Evolutionary conservation across 2,888 invertebrate species (phyloP), one percentile per base, ranked within the genome.

Genomic region (Microplitis deprimator): DNA sequence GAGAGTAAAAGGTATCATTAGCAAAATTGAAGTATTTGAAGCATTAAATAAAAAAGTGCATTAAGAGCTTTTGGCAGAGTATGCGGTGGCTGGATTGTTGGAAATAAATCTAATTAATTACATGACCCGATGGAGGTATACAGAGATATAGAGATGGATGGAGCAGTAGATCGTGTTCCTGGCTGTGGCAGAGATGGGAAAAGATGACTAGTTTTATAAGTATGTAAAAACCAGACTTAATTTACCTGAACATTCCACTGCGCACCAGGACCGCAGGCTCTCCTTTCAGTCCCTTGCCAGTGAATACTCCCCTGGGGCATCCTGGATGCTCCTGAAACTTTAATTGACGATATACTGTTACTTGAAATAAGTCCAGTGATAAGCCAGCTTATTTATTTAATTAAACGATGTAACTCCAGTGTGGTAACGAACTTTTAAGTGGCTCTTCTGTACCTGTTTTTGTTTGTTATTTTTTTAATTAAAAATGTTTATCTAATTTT

Each of bases 241-340:
- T 80, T 76, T 92, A 93, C 93, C 92, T 94, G 94, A 83, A 95
- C 95, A 88, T 95, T 95, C 95, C 95, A 95, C 90, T 95, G 94
- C 85, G 95, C 95, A 81, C 95, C 95, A 81, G 95, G 89, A 76
- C 84, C 89, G 82, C 88, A 89, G 79, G 89, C 86, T 84, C 89
- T 86, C 83, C 89, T 87, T 83, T 89, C 89, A 81, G 89, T 89
- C 81, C 89, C 89, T 81, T 89, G 89, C 87, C 88, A 89, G 78
- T 89, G 88, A 76, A 87, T 83, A 81, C 87, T 88, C 84, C 88
- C 89, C 82, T 89, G 89, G 81, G 88, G 88, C 89, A 89, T 89
- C 81, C 85, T 88, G 87, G 79, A 77, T 81, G 84, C 81, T 10
- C 40, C 77, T 77, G 65, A 29, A 77, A 74, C 61, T 70, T 62